Evolutionary conservation across 2,888 invertebrate species (phyloP).

Genomic region (Reticulitermes lucifugus): DNA sequence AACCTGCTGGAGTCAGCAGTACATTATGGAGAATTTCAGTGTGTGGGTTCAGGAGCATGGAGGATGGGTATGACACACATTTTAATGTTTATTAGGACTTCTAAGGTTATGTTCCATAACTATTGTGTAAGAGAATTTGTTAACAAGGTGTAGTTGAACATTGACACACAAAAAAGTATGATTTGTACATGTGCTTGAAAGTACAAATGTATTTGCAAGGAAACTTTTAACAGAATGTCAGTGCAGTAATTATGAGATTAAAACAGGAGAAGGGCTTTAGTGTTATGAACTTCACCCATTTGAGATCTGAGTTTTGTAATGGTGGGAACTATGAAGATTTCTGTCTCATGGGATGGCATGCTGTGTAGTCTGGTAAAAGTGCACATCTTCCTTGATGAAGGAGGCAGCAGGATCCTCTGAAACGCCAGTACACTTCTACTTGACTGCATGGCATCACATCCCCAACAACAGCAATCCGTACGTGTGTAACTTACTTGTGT

Average conservation of each 20-base stretch:
- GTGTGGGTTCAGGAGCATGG: conserved; percentile 70
- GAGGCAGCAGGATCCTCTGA: too few relatives aligned
- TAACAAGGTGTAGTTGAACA: background rate
- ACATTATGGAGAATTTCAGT: conserved; percentile 68
- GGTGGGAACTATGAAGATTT: background rate
- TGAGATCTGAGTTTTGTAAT: background rate
- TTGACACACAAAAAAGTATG: background rate
- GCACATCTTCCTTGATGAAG: too few relatives aligned
- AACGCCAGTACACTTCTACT: too few relatives aligned
- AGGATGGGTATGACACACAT: conserved; percentile 67
- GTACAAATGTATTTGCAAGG: background rate
- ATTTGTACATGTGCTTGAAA: background rate
- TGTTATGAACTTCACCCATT: background rate
- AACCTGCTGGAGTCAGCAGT: conserved; percentile 69
- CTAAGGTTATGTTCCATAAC: background rate
- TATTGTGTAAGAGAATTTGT: background rate
- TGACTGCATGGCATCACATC: too few relatives aligned
- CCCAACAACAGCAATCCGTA: too few relatives aligned
- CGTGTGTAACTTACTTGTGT: too few relatives aligned
- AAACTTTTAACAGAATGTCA: background rate
- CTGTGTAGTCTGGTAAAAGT: too few relatives aligned
- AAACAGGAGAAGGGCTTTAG: background rate
- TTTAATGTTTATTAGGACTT: background rate
- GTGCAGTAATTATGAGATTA: background rate
- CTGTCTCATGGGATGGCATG: background rate